Percentiles rank a stretch among this genome's conserved stretches.
Evolutionary conservation across 2,113 vertebrate species (phyloP).

Genomic region (Takifugu bimaculatus): DNA sequence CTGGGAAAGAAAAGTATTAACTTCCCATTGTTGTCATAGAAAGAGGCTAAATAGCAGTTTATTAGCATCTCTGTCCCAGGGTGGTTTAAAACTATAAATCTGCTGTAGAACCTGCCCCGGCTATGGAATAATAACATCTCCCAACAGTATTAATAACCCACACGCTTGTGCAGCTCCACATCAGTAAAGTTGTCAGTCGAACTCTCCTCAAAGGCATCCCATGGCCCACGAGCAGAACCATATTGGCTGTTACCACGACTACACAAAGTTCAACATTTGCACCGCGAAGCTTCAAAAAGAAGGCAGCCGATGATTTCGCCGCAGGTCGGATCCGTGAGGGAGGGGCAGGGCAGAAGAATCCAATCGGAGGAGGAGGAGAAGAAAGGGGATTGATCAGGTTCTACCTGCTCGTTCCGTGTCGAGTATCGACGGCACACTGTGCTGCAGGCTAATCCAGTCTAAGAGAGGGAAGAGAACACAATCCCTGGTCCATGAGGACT

Average conservation of each 20-base stretch:
- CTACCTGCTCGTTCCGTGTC: constrained; percentile 44
- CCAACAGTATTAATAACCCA: constrained; percentile 7
- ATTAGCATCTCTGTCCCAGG: constrained; percentile 15
- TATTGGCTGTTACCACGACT: constrained; percentile 5
- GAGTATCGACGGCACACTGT: constrained; percentile 23
- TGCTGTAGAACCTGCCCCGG: constrained; percentile 19
- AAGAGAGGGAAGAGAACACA: constrained; percentile 22
- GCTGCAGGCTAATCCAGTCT: constrained; percentile 29
- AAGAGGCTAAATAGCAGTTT: no score
- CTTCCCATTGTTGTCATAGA: no score
- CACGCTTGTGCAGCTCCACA: constrained; percentile 17
- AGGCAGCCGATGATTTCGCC: constrained; percentile 5
- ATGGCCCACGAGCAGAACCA: constrained; percentile 6
- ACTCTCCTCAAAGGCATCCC: constrained; percentile 15
- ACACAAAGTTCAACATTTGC: constrained; percentile 22
- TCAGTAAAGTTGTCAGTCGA: constrained; percentile 26
- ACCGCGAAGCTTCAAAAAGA: constrained; percentile 24
- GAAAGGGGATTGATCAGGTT: constrained; percentile 39
- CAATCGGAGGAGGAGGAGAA: constrained; percentile 34
- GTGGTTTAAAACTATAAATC: constrained; percentile 18
- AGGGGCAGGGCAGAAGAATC: constrained; percentile 26
- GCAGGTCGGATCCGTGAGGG: constrained; percentile 21
- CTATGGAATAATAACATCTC: constrained; percentile 39
- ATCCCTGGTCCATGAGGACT: constrained; percentile 11
- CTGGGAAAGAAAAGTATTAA: no score